Evolutionary conservation across 1,140 invertebrate species (phyloP), one percentile per base, ranked within the genome.

Genomic region (Anastrepha ludens): DNA sequence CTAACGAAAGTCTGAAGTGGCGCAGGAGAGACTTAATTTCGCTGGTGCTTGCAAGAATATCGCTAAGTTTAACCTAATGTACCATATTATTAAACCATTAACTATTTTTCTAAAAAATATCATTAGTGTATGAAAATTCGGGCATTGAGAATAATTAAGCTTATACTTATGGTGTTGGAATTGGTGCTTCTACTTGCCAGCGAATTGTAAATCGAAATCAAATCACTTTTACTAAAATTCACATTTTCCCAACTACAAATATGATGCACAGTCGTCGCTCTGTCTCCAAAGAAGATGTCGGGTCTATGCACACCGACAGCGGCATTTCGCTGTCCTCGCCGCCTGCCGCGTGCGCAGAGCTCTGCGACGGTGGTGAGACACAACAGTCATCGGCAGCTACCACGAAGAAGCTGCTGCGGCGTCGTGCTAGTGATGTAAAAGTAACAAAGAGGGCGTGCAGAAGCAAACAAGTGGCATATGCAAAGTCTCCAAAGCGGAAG

Each of bases 201-300:
- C 39, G 13, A 47, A 7, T 47, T 17, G 17, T 5, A 29, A 81
- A 8, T 20, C 9, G 41, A 29, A 81, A 55, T 70, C 4, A 44
- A 81, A 13, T 29, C 74, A 78, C 6, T 41, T 59, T 41, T 87
- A 62, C 7, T 41, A 81, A 87, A 81, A 58, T 55, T 20, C 15
- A 20, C 20, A 87, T 29, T 87, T 70, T 13, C 41, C 7, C 11
- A 87, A 60, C 20, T 20, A 87, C n/a, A n/a, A 88, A 85, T 88
- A 92, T 92, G 91, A 91, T 91, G 89, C 91, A 91, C 78, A 91
- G 91, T 74, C 91, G 91, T 70, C 91, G 91, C 67, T 92, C 90
- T 85, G 74, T 92, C 59, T 93, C 92, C 70, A 92, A 93, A 86
- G 92, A 93, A 86, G 91, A 93, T 91, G 91, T 88, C 13, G 88